Conservation (phyloP, 2,113 vertebrate species). For the Gopherus evgoodei region DNA sequence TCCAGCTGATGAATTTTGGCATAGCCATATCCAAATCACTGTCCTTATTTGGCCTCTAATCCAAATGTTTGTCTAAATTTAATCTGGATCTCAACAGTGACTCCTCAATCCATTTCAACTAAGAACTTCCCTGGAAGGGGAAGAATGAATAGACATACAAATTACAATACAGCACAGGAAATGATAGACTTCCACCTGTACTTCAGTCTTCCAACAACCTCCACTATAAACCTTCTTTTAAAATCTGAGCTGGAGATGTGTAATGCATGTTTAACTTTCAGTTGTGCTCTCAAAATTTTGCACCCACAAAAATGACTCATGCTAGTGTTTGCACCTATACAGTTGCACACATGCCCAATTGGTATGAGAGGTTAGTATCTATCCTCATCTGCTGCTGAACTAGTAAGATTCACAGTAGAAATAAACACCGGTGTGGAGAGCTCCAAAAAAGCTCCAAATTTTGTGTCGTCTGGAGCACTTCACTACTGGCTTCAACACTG, state of each 20-base stretch:
- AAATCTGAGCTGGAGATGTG: not conserved
- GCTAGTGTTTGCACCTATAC: constrained; percentile 44
- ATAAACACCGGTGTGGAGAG: not conserved
- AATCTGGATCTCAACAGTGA: constrained; percentile 14
- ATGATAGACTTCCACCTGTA: not conserved
- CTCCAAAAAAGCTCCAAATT: constrained; percentile 19
- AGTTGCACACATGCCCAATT: constrained; percentile 17
- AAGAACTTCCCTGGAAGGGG: not conserved
- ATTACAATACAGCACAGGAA: not conserved
- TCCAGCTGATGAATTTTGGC: constrained; percentile 56
- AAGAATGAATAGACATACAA: not conserved
- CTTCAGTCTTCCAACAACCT: not conserved
- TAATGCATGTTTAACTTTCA: constrained; percentile 17
- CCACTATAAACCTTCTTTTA: not conserved
- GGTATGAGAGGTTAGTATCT: constrained; percentile 28
- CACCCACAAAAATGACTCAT: constrained; percentile 19
- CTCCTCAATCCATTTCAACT: not conserved
- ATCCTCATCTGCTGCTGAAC: not conserved
- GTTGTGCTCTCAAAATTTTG: not conserved
- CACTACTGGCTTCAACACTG: not conserved
- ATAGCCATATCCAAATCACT: constrained; percentile 2
- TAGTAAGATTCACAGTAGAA: constrained; percentile 1
- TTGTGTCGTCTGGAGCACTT: not conserved
- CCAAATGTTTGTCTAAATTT: constrained; percentile 12
- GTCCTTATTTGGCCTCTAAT: not conserved